Evolutionary conservation across 2,113 vertebrate species (phyloP).

Genomic region (Caloenas nicobarica): DNA sequence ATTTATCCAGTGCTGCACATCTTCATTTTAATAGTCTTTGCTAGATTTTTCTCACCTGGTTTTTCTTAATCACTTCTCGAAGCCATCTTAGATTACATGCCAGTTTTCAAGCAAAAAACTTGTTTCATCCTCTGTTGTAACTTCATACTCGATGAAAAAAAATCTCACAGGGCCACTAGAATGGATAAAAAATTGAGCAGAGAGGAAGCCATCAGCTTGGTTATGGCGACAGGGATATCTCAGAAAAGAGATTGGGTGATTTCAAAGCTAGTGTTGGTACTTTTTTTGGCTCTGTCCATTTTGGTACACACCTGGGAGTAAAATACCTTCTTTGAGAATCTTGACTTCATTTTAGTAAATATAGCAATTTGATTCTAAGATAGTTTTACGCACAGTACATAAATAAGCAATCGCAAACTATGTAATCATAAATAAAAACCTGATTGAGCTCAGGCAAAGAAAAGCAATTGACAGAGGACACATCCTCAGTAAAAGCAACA

Average conservation of each 20-base stretch:
- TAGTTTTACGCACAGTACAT: not conserved
- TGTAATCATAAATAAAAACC: slow-evolving; percentile 26
- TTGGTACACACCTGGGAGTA: not conserved
- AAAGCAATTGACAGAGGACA: slow-evolving; percentile 47
- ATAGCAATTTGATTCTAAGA: not conserved
- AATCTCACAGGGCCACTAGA: not conserved
- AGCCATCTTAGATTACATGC: not conserved
- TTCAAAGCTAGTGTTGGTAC: not conserved
- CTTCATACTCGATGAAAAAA: not conserved
- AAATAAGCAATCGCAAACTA: slow-evolving; percentile 5
- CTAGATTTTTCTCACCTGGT: not conserved
- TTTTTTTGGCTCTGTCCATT: not conserved
- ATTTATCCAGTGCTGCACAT: not conserved
- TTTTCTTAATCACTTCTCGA: not conserved
- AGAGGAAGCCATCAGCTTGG: not conserved
- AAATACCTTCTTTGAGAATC: not conserved
- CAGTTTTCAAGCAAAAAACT: not conserved
- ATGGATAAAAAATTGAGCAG: not conserved
- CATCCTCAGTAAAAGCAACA: slow-evolving; percentile 13
- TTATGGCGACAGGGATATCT: not conserved
- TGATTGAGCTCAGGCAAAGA: slow-evolving; percentile 19
- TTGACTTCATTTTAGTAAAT: not conserved
- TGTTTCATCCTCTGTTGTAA: not conserved
- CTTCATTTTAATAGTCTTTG: not conserved
- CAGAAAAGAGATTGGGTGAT: not conserved